A percentile compares a stretch with the other conserved stretches of the same genome.
phyloP scores from a whole-genome alignment of 2,797 vertebrate species.

The Darevskia nairensis region DNA sequence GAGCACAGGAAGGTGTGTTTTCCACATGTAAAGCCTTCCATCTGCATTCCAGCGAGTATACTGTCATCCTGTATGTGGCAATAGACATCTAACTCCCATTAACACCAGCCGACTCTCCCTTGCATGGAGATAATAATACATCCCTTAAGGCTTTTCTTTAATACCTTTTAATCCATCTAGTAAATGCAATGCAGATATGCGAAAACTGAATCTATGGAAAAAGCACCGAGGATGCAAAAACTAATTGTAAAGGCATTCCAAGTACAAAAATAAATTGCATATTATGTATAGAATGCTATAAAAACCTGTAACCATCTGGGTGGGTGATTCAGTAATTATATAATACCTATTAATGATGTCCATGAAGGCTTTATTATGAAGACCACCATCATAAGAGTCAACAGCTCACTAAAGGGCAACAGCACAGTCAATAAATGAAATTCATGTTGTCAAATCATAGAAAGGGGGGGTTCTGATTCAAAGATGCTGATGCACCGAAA shows the following conservation, averaged over 20 bases:
- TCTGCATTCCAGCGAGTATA: conserved; percentile 31
- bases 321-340: conserved; percentile 8
- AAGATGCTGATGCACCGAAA: neutral
- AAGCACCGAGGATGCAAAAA: conserved; percentile 43
- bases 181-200: conserved; percentile 44
- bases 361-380: conserved; percentile 39
- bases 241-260: conserved; percentile 63
- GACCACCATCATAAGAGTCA: neutral
- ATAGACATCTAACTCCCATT: conserved; percentile 16
- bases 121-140: conserved; percentile 48
- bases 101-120: conserved; percentile 36
- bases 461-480: neutral
- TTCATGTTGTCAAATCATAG: neutral
- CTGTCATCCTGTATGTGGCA: conserved; percentile 21
- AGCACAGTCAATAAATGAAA: neutral
- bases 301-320: conserved; percentile 38
- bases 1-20: conserved; percentile 45
- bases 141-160: conserved; percentile 47
- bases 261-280: conserved; percentile 50
- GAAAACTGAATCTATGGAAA: conserved; percentile 44
- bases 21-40: conserved; percentile 38
- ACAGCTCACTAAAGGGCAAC: neutral
- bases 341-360: conserved; percentile 37
- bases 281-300: conserved; percentile 51
- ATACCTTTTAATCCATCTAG: conserved; percentile 43